phyloP scores from a whole-genome alignment of 2,888 invertebrate genomes.

The Sminthurinus aureus region DNA sequence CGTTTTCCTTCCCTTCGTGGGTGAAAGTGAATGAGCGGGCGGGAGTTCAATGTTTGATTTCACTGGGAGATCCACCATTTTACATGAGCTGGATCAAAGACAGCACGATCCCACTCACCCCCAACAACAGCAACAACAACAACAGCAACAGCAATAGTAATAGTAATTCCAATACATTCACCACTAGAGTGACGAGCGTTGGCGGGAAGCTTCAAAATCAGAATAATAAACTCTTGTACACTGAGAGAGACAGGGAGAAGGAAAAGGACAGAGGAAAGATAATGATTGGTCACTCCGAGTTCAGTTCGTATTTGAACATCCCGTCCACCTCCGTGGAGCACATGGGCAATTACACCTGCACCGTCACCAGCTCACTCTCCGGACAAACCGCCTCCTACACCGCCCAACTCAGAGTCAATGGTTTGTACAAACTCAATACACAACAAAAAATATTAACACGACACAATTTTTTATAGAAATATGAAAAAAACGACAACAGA shows the following conservation, averaged over 20 bases:
- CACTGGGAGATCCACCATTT: constrained; percentile 66
- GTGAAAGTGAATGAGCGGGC: constrained; percentile 61
- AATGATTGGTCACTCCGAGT: constrained; percentile 59
- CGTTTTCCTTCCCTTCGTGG: constrained; percentile 70
- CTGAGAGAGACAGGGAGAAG: constrained; percentile 40
- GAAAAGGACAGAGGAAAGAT: constrained; percentile 57
- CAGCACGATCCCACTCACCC: constrained; percentile 63
- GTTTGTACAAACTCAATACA: constrained; percentile 61
- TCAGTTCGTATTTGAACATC: constrained; percentile 61
- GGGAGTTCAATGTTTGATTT: constrained; percentile 63
- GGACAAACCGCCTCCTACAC: constrained; percentile 62
- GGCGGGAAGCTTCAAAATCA: no score
- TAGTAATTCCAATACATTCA: not conserved
- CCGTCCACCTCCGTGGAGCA: constrained; percentile 62
- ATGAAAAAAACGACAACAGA: no score
- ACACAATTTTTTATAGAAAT: no score
- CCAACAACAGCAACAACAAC: not conserved
- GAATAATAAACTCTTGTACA: constrained; percentile 39
- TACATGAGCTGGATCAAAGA: constrained; percentile 67
- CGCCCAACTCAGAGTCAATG: constrained; percentile 70
- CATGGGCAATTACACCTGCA: constrained; percentile 65
- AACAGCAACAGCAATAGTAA: not conserved
- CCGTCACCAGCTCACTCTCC: constrained; percentile 43
- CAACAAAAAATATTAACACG: no score
- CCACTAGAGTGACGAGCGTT: not conserved